Evolutionary conservation across 2,888 invertebrate species (phyloP).

Genomic region (Apodemia zela): DNA sequence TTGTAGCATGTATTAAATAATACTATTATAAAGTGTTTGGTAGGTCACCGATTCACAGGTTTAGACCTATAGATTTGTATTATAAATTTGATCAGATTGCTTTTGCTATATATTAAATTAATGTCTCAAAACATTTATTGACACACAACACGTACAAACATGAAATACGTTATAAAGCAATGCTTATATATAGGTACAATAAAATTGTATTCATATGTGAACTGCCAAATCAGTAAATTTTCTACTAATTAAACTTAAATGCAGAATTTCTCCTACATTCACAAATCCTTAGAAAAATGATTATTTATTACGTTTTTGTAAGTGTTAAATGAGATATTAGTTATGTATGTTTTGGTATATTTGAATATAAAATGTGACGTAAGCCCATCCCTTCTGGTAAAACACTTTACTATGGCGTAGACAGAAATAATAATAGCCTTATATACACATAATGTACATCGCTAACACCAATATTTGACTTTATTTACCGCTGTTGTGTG

Average conservation of each 20-base stretch:
- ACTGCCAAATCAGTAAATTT: not conserved
- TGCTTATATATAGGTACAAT: too few relatives aligned
- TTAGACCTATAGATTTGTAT: too few relatives aligned
- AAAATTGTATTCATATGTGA: too few relatives aligned
- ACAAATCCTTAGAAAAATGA: not conserved
- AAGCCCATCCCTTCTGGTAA: slow-evolving; percentile 18
- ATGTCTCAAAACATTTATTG: too few relatives aligned
- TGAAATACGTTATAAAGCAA: too few relatives aligned
- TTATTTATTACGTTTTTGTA: slow-evolving; percentile 1
- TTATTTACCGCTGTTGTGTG: slow-evolving; percentile 44
- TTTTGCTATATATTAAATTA: too few relatives aligned
- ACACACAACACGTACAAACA: too few relatives aligned
- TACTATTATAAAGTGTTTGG: not conserved
- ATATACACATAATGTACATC: slow-evolving; percentile 43
- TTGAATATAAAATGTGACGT: not conserved
- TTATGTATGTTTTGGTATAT: not conserved
- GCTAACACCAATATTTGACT: slow-evolving; percentile 51
- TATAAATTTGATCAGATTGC: too few relatives aligned
- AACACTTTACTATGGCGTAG: slow-evolving; percentile 48
- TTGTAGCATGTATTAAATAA: not conserved
- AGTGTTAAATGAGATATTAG: not conserved
- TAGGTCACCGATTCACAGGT: not conserved
- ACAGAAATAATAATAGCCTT: slow-evolving; percentile 47
- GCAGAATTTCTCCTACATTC: not conserved
- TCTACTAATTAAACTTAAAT: not conserved